Conservation (phyloP, 2,113 vertebrate genomes). For the Balaenoptera acutorostrata region DNA sequence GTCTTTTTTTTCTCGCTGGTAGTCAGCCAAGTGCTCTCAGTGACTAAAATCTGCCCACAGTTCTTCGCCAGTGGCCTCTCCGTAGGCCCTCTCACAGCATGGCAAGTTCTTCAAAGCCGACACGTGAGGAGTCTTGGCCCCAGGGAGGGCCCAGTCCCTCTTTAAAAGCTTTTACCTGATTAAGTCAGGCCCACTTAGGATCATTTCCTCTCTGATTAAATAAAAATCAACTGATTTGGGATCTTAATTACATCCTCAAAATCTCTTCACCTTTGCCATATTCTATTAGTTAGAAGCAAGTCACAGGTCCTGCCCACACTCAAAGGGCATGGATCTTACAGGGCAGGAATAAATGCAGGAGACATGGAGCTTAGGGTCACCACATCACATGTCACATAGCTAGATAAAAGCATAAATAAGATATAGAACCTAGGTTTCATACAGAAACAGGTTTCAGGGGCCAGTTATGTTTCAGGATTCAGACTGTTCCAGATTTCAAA, state of each 20-base stretch:
- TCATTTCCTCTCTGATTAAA: not conserved
- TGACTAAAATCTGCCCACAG: not conserved
- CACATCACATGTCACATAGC: not conserved
- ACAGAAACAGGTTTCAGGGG: not conserved
- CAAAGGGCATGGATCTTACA: not conserved
- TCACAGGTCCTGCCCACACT: not conserved
- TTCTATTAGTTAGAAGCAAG: not conserved
- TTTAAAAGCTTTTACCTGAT: not conserved
- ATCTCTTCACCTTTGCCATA: not conserved
- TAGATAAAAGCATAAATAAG: not conserved
- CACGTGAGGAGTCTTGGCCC: not conserved
- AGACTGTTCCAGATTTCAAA: not conserved
- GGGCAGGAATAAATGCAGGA: not conserved
- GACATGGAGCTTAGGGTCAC: not conserved
- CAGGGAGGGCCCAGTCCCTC: not conserved
- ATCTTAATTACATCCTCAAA: not conserved
- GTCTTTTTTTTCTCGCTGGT: not conserved
- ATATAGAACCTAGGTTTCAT: not conserved
- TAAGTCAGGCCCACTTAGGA: not conserved
- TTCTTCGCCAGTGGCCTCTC: not conserved
- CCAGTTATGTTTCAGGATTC: not conserved
- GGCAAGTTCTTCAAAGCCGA: not conserved
- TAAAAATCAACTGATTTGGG: not conserved
- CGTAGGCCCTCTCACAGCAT: not conserved
- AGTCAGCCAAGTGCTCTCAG: not conserved